A percentile compares a stretch with the other conserved stretches of the same genome.
Conservation (phyloP, 35 echinoderm and acorn worm genomes). For the Ophiothrix spiculata region DNA sequence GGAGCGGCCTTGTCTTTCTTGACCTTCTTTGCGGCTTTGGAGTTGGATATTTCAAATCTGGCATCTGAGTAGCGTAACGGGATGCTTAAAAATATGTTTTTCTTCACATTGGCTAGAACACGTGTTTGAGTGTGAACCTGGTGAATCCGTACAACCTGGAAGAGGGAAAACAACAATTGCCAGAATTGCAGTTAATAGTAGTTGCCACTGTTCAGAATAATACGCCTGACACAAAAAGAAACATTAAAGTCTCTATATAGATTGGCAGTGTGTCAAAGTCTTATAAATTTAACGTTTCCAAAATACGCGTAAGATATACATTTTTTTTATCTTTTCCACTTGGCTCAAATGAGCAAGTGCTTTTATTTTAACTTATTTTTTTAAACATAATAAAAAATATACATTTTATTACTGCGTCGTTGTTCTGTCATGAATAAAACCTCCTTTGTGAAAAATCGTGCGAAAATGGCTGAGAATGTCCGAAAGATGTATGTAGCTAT, state of each 20-base stretch:
- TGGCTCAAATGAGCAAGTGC: too few relatives aligned
- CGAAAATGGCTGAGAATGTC: too few relatives aligned
- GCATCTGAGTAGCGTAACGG: constrained; percentile 69
- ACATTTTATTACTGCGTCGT: too few relatives aligned
- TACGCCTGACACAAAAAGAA: too few relatives aligned
- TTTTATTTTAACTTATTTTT: too few relatives aligned
- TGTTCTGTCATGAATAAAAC: too few relatives aligned
- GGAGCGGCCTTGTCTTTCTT: neutral
- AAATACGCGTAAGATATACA: neutral
- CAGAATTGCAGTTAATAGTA: neutral
- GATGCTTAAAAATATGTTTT: constrained; percentile 75
- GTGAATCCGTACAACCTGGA: constrained; percentile 84
- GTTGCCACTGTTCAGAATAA: neutral
- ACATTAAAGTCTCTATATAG: neutral
- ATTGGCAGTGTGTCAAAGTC: neutral
- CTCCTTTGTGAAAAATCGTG: too few relatives aligned
- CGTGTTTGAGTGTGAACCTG: constrained; percentile 78
- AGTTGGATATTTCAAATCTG: constrained; percentile 56
- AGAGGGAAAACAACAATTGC: neutral
- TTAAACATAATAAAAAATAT: neutral
- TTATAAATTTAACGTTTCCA: neutral
- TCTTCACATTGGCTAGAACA: constrained; percentile 68
- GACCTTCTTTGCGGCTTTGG: neutral
- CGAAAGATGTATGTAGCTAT: neutral
- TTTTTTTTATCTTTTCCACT: too few relatives aligned